Conservation (phyloP, 2,797 vertebrate genomes). For the Halcyon chelicuti region DNA sequence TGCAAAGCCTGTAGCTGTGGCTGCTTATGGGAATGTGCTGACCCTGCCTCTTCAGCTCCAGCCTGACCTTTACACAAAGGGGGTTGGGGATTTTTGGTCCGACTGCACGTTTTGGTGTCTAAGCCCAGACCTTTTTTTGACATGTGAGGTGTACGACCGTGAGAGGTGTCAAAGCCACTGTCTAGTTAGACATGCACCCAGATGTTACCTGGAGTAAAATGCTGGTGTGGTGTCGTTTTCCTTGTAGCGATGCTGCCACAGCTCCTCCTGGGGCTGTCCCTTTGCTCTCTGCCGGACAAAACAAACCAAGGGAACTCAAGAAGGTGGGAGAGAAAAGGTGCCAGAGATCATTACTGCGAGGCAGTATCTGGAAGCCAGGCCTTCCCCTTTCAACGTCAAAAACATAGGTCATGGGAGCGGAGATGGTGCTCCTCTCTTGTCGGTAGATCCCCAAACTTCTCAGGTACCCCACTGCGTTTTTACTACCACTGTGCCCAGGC, state of each 20-base stretch:
- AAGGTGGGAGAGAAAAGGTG: neutral
- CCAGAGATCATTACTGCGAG: neutral
- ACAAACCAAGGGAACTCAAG: neutral
- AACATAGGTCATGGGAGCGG: neutral
- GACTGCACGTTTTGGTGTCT: neutral
- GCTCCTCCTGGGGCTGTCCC: neutral
- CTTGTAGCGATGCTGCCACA: neutral
- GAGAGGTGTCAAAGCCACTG: neutral
- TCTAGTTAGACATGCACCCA: neutral
- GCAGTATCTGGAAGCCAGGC: neutral
- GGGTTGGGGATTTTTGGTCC: neutral
- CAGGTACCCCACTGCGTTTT: neutral
- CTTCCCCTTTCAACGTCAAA: neutral
- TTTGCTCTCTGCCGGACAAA: neutral
- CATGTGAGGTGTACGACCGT: rapidly evolving
- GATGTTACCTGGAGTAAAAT: neutral
- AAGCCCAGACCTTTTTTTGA: neutral
- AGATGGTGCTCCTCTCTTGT: neutral
- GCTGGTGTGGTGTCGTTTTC: neutral
- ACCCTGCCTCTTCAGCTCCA: neutral
- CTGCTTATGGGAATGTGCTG: neutral
- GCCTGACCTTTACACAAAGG: neutral
- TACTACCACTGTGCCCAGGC: rapidly evolving
- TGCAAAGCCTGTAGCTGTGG: neutral
- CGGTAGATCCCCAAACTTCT: neutral